phyloP scores from a whole-genome alignment of 2,797 vertebrate genomes.

The Petrocephalus sullivani region DNA sequence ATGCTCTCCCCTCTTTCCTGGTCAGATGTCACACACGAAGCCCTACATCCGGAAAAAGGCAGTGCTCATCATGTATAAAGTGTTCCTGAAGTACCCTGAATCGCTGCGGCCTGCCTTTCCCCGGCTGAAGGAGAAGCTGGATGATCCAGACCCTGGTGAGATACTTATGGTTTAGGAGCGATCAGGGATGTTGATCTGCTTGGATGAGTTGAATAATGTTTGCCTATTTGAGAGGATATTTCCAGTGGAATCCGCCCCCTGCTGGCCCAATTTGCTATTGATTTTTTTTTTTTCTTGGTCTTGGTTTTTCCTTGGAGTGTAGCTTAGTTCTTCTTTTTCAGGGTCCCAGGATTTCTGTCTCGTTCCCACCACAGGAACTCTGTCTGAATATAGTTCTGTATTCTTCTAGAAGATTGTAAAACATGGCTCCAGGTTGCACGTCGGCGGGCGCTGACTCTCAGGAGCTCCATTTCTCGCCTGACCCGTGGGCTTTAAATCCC shows the following conservation, averaged over 20 bases:
- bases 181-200: not conserved
- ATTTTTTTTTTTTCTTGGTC: not conserved
- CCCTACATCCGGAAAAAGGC: constrained; percentile 98
- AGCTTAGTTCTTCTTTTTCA: not conserved
- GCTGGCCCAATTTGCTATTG: not conserved
- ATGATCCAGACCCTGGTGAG: constrained; percentile 94
- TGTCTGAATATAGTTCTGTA: not conserved
- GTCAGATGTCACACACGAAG: constrained; percentile 96
- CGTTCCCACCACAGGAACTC: not conserved
- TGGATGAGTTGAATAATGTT: not conserved
- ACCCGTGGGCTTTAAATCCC: not conserved
- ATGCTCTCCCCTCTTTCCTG: not conserved
- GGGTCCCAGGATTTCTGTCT: not conserved
- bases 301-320: not conserved
- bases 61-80: constrained; percentile 98
- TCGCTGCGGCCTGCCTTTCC: constrained; percentile 94
- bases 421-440: not conserved
- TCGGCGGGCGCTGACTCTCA: not conserved
- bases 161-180: not conserved
- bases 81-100: constrained; percentile 94
- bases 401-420: not conserved
- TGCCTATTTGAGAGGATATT: not conserved
- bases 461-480: not conserved
- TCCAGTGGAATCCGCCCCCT: not conserved
- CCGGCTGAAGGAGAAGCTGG: constrained; percentile 94